Base-by-base conservation (phyloP, 1,140 invertebrate species). In the Mya arenaria region DNA sequence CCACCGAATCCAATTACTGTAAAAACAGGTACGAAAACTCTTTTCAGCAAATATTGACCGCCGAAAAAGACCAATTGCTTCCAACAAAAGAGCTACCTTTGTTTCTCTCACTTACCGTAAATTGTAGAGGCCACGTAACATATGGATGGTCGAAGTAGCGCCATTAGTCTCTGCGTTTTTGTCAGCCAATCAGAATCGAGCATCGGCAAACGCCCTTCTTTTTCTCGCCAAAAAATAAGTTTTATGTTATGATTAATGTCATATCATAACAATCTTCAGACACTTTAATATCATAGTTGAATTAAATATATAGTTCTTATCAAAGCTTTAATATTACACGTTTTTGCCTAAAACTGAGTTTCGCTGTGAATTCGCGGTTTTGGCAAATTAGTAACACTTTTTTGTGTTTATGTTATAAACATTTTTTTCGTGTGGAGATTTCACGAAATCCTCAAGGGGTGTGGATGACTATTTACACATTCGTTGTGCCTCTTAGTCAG, bases 41-140 rank as follows among this genome's bases (percentile, higher is more conserved):
- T 62, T 56, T 80, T 71, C 62, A 69, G 6, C 55, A 62, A 44
- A 36, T 80, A 80, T 80, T 80, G 77, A 80, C 77, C 77, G 77
- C 30, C 37, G 37, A 68, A 68, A 71, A 32, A 58, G 65, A 44
- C 55, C 65, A 60, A 71, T 68, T 80, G 41, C 34, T 60, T 23
- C 62, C 60, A 60, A 69, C 55, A 66, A 80, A 58, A 71, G 65
- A 36, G 44, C 37, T 56, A 68, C 77, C 77, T 68, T 80, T 80
- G 77, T 80, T 60, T 80, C 71, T 80, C 77, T 32, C 77, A 80
- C 77, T 71, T 80, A 69, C 52, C 65, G 32, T 80, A 69, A 69
- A 44, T 58, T 69, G 34, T 10, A 25, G 4, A 8, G 48, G 52
- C 48, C 77, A 71, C 65, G 55, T 80, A 66, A 62, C 28, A 10